Evolutionary conservation across 2,888 invertebrate genomes (phyloP), one percentile per base, ranked within the genome.

Genomic region (Lithosia quadra): DNA sequence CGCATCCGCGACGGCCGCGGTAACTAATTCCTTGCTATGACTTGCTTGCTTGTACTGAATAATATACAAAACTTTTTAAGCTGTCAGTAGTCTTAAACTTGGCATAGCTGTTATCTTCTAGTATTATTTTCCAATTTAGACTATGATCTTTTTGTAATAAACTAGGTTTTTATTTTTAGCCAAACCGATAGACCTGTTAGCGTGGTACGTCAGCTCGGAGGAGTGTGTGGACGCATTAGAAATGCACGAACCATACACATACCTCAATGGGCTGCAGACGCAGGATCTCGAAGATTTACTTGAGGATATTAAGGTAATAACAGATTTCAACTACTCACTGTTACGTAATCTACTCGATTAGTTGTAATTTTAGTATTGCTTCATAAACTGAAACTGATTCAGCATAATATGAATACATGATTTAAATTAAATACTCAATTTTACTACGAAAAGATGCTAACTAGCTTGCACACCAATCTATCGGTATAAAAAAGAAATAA

Each of bases 221-320:
- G 98, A 98, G 82, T 91, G 93, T 58, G 98, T 98, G 65, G 98
- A 99, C 83, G 98, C 99, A 0, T 97, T 99, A 33, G 99, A 99
- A 94, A 98, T 99, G 98, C 99, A 99, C 87, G 99, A 99, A 89
- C 99, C 99, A 0, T 99, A 99, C 88, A 98, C 98, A 0, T 99
- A 99, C 88, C 96, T 99, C 0, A 98, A 98, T 86, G 99, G 99
- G 0, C 95, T 99, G 68, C 97, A 97, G 21, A 96, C 97, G 9
- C 97, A 97, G 78, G 99, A 99, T 90, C 95, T 99, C 28, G 99
- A 99, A 89, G 99, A 99, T 93, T 94, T 99, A 21, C 95, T 99
- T 0, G 99, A 98, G 81, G 99, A 99, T 87, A 99, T 99, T 69
- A 98, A 98, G 91, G 98, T 96, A 7, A 18, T 5, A 18, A 18